A percentile compares a stretch with the other conserved stretches of the same genome.
phyloP scores from a whole-genome alignment of 2,888 invertebrate species.

The Dendrolimus pini region DNA sequence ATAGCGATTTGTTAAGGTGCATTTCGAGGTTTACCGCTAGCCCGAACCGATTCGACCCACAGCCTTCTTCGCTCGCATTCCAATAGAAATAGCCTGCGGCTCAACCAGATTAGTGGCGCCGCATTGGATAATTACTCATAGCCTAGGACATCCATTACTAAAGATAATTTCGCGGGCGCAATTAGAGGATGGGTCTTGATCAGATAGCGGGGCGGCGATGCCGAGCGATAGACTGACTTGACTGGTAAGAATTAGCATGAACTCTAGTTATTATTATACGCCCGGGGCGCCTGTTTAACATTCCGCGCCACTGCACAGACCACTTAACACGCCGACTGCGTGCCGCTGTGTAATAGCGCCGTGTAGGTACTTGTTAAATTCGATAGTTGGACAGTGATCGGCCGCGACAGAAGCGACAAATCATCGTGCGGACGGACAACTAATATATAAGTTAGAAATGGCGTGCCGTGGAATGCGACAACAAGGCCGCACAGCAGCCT shows the following conservation, averaged over 20 bases:
- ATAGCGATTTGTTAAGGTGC: slow-evolving; percentile 46
- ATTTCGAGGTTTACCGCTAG: slow-evolving; percentile 25
- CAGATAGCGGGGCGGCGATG: slow-evolving; percentile 33
- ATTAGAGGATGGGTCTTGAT: slow-evolving; percentile 58
- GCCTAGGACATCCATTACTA: slow-evolving; percentile 63
- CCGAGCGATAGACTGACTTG: slow-evolving; percentile 30
- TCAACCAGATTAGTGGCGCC: slow-evolving; percentile 56
- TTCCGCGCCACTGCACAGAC: slow-evolving; percentile 29
- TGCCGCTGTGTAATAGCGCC: slow-evolving; percentile 22
- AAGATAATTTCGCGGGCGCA: slow-evolving; percentile 60
- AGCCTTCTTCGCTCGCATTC: slow-evolving; percentile 47
- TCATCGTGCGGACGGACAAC: slow-evolving; percentile 43
- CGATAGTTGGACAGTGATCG: slow-evolving; percentile 12
- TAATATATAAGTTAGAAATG: slow-evolving; percentile 50
- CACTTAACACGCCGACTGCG: slow-evolving; percentile 31
- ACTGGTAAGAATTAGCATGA: slow-evolving; percentile 39
- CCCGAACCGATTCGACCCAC: slow-evolving; percentile 51
- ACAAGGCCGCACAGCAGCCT: slow-evolving; percentile 68
- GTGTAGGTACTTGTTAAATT: slow-evolving; percentile 9
- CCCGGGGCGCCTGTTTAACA: slow-evolving; percentile 38
- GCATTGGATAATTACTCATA: slow-evolving; percentile 57
- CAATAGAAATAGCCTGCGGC: slow-evolving; percentile 56
- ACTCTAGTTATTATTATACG: slow-evolving; percentile 34
- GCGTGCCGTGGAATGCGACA: slow-evolving; percentile 55
- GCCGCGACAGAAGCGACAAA: slow-evolving; percentile 29